Evolutionary conservation across 2,888 invertebrate genomes (phyloP), one percentile per base, ranked within the genome.

Genomic region (Gryllus longicercus): DNA sequence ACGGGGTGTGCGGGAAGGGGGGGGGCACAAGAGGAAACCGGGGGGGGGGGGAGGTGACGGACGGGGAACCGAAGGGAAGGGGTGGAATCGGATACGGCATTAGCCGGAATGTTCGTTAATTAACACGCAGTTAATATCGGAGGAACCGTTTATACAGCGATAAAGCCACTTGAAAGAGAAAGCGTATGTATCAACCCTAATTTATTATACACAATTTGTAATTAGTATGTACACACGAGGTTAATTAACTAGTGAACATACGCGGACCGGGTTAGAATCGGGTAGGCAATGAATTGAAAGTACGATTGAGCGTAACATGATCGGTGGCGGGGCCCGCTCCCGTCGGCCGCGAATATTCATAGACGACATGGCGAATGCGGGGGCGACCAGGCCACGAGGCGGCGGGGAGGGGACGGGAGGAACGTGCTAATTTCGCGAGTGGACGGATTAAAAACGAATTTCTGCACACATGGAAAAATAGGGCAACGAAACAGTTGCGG

Each of bases 161-260:
- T 63, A 63, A 63, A 63, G 63, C 63, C 63, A 63, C 63, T 63
- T 63, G 63, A n/a, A 63, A 63, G 16, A 63, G 63, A 63, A 63
- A 63, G 63, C 63, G n/a, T 63, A 63, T 63, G 63, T 63, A 63
- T 63, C 63, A 63, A 63, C 63, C 16, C 63, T 18, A 63, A 63
- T 63, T 63, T 63, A 63, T 63, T 63, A 63, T 63, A 63, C 63
- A 63, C 63, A 63, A 63, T 63, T 63, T 63, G 63, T 63, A 63
- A 63, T 63, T 63, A 63, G 63, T 63, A 63, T 63, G 63, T 63
- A 63, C 63, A 63, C 63, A 63, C 63, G 63, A 63, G 63, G 63
- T 63, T 63, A 63, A 63, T 63, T 63, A 63, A 63, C 63, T n/a
- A 63, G 63, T 18, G 63, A 63, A 63, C 14, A 63, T 63, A n/a